Evolutionary conservation across 2,113 vertebrate species (phyloP), one percentile per base, ranked within the genome.

Genomic region (Epinephelus fuscoguttatus): DNA sequence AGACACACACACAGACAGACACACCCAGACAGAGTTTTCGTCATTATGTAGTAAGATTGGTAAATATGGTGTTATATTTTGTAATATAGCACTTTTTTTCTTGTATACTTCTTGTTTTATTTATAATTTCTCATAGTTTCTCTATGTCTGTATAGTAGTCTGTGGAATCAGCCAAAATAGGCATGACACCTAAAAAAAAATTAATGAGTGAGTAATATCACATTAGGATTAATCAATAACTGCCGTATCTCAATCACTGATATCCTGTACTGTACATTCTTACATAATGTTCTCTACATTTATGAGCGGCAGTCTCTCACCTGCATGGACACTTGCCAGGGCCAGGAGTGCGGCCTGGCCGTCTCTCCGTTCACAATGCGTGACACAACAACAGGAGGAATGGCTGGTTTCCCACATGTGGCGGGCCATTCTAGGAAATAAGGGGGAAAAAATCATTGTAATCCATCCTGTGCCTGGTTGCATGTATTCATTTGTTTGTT

Each of bases 321-420:
- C 94, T 96, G 95, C 95, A 96, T 95, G 89, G 95, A 96, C 70
- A 95, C 95, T 69, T 96, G 95, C 95, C 95, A 96, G 62, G 94
- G 95, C 95, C 95, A 96, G 70, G 95, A 95, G 87, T 96, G 93
- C 10, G 95, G 82, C 68, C 2, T 90, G 82, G 95, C 95, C 18
- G 64, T 59, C 70, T 96, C 95, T 50, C 95, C 94, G 10, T 95
- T 96, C 40, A 96, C 95, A 77, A 96, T 96, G 50, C 93, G 92
- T 40, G 94, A 86, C 77, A 63, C 61, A 57, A 95, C 70, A 73
- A 60, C 14, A 6, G 94, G 94, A 63, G 94, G 93, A 62, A 91
- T 77, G 61, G 75, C 86, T 57, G 91, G 95, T 85, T 82, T 93
- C 56, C 95, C 95, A 74, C 95, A 95, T 4, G 79, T 67, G 27